These are phyloP conservation scores for Acronicta aceris DNA, from an alignment of 2,888 invertebrate genomes.

Conservation along the genomic window DNA sequence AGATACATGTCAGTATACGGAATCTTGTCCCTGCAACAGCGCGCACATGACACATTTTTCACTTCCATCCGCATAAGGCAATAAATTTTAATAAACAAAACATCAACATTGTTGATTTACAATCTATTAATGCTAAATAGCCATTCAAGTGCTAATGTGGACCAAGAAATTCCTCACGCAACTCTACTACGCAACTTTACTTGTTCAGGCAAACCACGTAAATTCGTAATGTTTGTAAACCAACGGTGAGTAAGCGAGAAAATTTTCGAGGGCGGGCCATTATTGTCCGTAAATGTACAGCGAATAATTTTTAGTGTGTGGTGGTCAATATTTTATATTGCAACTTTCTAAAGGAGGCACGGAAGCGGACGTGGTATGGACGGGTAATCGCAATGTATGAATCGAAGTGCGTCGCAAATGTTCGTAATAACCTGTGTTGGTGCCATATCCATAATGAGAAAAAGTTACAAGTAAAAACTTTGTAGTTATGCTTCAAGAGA, in stretches of 20 bases:
- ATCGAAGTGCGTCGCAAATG: conserved; percentile 36
- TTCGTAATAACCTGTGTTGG: conserved; percentile 33
- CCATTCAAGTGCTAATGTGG: conserved; percentile 53
- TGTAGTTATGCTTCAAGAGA: not conserved
- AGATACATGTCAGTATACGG: not conserved
- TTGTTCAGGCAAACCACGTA: conserved; percentile 37
- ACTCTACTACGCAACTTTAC: conserved; percentile 31
- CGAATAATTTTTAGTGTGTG: conserved; percentile 52
- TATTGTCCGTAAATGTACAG: conserved; percentile 55
- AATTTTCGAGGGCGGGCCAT: conserved; percentile 32
- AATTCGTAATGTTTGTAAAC: conserved; percentile 42
- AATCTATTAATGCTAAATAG: conserved; percentile 38
- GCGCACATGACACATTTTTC: conserved; percentile 20
- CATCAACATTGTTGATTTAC: conserved; percentile 38
- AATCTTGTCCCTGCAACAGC: conserved; percentile 5
- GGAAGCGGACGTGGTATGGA: conserved; percentile 64
- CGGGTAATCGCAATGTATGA: conserved; percentile 39
- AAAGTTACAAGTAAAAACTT: conserved; percentile 1
- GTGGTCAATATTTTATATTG: conserved; percentile 44
- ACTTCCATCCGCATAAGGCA: conserved; percentile 31
- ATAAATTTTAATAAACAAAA: conserved; percentile 49
- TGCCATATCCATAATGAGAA: conserved; percentile 18
- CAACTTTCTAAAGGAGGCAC: conserved; percentile 67
- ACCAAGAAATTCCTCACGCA: conserved; percentile 56
- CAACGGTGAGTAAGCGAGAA: conserved; percentile 48